A percentile compares a stretch with the other conserved stretches of the same genome.
Evolutionary conservation across 2,113 vertebrate species (phyloP).

Genomic region (Nasalis larvatus): DNA sequence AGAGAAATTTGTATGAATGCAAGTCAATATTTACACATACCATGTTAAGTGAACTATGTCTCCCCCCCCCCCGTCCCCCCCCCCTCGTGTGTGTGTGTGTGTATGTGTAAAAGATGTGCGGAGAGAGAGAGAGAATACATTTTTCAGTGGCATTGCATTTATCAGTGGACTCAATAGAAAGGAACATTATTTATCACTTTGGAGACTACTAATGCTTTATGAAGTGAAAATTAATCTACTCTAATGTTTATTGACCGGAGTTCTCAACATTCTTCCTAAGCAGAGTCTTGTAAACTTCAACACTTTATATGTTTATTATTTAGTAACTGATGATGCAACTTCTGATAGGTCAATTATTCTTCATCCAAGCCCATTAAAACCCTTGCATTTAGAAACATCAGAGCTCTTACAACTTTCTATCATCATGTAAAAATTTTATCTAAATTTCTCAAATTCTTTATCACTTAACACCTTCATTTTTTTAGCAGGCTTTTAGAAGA

Average conservation of each 20-base stretch:
- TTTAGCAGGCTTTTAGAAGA: neutral
- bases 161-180: neutral
- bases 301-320: neutral
- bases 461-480: neutral
- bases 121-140: neutral
- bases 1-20: neutral
- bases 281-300: neutral
- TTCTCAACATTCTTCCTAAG: neutral
- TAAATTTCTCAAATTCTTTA: neutral
- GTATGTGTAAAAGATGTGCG: neutral
- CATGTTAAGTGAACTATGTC: neutral
- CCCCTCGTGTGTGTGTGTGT: too few species aligned
- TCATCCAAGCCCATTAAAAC: neutral
- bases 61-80: too few species aligned
- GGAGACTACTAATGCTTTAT: neutral
- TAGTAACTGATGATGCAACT: neutral
- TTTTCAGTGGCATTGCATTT: neutral
- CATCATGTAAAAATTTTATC: neutral
- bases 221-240: neutral
- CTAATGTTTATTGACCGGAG: too few species aligned
- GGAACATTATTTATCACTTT: neutral
- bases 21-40: neutral
- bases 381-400: neutral
- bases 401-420: neutral
- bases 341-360: neutral